A percentile compares a stretch with the other conserved stretches of the same genome.
phyloP scores from a whole-genome alignment of 2,797 vertebrate species.

The Gymnopithys bicolor region DNA sequence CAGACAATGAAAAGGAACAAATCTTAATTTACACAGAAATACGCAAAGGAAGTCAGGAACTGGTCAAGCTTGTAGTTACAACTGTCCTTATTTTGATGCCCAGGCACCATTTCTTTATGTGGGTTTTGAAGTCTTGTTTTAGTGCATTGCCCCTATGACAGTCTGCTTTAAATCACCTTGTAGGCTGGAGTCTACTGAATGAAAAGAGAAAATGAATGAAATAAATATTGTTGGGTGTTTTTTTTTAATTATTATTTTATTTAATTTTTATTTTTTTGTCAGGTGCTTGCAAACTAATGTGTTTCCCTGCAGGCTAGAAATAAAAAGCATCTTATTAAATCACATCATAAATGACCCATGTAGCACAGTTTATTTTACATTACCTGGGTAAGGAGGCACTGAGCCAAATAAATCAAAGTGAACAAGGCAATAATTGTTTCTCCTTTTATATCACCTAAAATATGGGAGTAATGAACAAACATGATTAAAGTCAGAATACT shows the following conservation, averaged over 20 bases:
- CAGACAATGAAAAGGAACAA: not conserved
- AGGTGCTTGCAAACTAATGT: constrained; percentile 47
- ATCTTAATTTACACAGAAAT: constrained; percentile 19
- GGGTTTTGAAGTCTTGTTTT: not conserved
- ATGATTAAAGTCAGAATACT: constrained; percentile 45
- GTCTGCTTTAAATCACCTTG: constrained; percentile 48
- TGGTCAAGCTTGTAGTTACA: not conserved
- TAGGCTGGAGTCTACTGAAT: not conserved
- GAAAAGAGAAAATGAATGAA: not conserved
- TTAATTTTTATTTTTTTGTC: not conserved
- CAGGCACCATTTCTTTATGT: not conserved
- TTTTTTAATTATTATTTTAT: too few relatives aligned
- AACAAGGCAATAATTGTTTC: constrained; percentile 73
- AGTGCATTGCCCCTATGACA: constrained; percentile 11
- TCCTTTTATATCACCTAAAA: constrained; percentile 62
- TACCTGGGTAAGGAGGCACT: constrained; percentile 56
- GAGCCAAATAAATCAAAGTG: constrained; percentile 73
- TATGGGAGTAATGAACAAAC: constrained; percentile 62
- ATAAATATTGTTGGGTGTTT: not conserved
- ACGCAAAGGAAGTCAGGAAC: constrained; percentile 1
- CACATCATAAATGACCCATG: constrained; percentile 73
- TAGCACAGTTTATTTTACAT: constrained; percentile 72
- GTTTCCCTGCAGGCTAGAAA: constrained; percentile 49
- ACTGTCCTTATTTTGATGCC: constrained; percentile 9
- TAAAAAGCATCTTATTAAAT: constrained; percentile 73